phyloP scores from a whole-genome alignment of 2,888 invertebrate species.

The Erpobdella octoculata region DNA sequence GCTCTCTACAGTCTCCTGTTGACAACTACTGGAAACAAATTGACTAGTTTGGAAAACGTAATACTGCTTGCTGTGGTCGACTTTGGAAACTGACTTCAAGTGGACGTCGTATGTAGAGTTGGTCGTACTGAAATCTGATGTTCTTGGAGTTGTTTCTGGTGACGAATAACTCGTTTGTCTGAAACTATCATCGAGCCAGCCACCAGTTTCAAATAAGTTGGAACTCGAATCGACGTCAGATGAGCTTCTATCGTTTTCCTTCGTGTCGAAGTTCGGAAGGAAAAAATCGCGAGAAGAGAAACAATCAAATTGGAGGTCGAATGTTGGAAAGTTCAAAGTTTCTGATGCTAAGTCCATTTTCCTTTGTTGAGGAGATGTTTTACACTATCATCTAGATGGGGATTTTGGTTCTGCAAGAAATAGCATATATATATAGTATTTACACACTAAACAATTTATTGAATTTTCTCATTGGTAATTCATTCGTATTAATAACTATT shows the following conservation, averaged over 20 bases:
- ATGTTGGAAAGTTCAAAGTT: slow-evolving; percentile 3
- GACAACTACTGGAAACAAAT: neutral
- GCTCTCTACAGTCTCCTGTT: neutral
- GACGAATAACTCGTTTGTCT: neutral
- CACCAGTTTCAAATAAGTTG: neutral
- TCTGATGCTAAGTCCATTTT: neutral
- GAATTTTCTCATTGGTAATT: too few relatives aligned
- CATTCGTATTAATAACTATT: too few relatives aligned
- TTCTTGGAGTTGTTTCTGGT: neutral
- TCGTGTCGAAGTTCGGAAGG: neutral
- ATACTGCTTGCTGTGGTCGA: neutral
- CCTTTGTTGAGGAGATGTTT: too few relatives aligned
- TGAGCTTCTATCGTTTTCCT: neutral
- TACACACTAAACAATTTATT: too few relatives aligned
- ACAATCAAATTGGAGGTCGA: neutral
- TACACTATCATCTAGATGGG: too few relatives aligned
- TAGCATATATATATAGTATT: too few relatives aligned
- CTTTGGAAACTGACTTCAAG: neutral
- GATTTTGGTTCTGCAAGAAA: too few relatives aligned
- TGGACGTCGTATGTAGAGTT: neutral
- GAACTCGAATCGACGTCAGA: neutral
- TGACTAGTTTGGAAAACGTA: neutral
- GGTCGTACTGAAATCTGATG: neutral
- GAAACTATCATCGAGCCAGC: neutral
- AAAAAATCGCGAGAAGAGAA: neutral